phyloP scores from a whole-genome alignment of 2,888 invertebrate species.

The Latrodectus hesperus region DNA sequence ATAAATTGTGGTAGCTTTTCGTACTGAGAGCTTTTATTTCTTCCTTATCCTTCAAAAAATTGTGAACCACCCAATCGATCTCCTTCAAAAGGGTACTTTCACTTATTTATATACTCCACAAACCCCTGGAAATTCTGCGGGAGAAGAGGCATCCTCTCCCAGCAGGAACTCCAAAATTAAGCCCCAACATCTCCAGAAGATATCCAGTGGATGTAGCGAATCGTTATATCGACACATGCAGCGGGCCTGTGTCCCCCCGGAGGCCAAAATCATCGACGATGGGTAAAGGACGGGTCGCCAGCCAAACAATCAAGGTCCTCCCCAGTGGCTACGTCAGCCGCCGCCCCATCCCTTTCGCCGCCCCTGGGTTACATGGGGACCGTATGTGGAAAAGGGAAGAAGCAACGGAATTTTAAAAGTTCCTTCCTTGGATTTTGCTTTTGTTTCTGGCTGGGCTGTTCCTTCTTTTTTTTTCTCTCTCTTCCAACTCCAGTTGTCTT shows the following conservation, averaged over 20 bases:
- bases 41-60: neutral
- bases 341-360: constrained; percentile 12
- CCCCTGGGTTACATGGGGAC: constrained; percentile 11
- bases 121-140: constrained; percentile 18
- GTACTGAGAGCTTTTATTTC: neutral
- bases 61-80: constrained; percentile 14
- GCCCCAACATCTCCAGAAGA: constrained; percentile 25
- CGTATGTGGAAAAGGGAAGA: constrained; percentile 13
- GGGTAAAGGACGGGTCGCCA: constrained; percentile 48
- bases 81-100: constrained; percentile 1
- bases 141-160: neutral
- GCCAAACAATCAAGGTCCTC: constrained; percentile 65
- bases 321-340: constrained; percentile 34
- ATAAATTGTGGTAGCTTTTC: neutral
- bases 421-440: constrained; percentile 24
- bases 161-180: constrained; percentile 33
- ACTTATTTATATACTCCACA: constrained; percentile 36
- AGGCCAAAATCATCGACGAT: constrained; percentile 50
- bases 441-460: neutral
- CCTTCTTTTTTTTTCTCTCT: neutral
- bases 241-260: constrained; percentile 15
- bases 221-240: constrained; percentile 58
- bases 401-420: constrained; percentile 61
- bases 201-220: constrained; percentile 19
- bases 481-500: neutral